Base-by-base conservation (phyloP, 1,140 invertebrate species). In the Listronotus oregonensis region DNA sequence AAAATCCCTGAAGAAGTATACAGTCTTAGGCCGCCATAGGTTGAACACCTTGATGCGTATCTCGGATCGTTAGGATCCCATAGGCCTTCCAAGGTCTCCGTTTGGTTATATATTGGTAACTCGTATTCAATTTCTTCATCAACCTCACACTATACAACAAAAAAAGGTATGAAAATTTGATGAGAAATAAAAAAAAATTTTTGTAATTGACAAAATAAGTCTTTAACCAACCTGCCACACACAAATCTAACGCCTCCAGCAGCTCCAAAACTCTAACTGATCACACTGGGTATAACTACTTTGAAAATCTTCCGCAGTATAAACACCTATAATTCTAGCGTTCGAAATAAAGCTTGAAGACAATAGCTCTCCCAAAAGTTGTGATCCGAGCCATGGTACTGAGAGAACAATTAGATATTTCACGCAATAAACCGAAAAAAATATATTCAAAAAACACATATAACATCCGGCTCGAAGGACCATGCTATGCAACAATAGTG, bases 31-130 rank as follows among this genome's bases (percentile, higher is more conserved):
- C 91, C 91, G n/a, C 87, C 88, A 74, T 93, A 92, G 32, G 86
- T 83, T 31, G 82, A 79, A 52, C 82, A 77, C 18, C 77, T 78
- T 40, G 82, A 78, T 44, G 73, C 57, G 66, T 87, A 87, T 39
- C 82, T 76, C n/a, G 83, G 80, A 70, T 87, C 83, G 73, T 87
- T 84, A 32, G 84, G 81, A 67, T 89, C 86, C 91, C 91, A 93
- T 17, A 92, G 77, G 37, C 90, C 89, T 32, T 86, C 85, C 12
- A 92, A 76, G 10, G 87, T 86, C 74, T 92, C 90, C 9, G 87
- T 83, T 44, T 90, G 81, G 77, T 93, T 93, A 69, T 91, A 88
- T 72, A 88, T 88, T 0, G 92, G 91, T 75, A 94, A 91, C 81
- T 94, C 92, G 74, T 89, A 93, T 77, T 92, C 90, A 18, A 90